Evolutionary conservation across 2,113 vertebrate species (phyloP), one percentile per base, ranked within the genome.

Genomic region (Capreolus pygargus): DNA sequence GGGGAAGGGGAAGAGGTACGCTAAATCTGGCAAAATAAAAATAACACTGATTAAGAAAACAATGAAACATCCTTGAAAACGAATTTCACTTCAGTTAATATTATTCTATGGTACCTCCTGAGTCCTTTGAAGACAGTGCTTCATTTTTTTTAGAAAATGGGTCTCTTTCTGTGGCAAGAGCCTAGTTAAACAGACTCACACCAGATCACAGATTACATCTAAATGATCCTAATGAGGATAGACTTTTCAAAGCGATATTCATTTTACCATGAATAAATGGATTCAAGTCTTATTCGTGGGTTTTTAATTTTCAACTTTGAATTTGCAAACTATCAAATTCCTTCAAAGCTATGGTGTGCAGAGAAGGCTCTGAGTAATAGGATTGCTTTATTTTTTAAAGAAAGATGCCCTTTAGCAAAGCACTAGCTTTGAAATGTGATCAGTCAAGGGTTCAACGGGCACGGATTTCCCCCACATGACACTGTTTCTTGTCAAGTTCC

Each of bases 171-270:
- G 52, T 21, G 61, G 88, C 95, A 86, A 98, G 57, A 98, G 92
- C 95, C 97, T 97, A 83, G 57, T 95, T 98, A 97, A 98, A 39
- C 76, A 78, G 95, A 95, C 87, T 97, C 90, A 33, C 90, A 83
- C 82, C 96, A 97, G 98, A 93, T 94, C 96, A 95, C 97, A 98
- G 97, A 97, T 98, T 96, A 97, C 70, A 36, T 43, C 7, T 1
- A 95, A 97, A 85, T 96, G 85, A 98, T 96, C 96, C 94, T 98
- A 98, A 99, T 98, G 96, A 98, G 96, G 95, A 92, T 0, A 1
- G 96, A 98, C 97, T 98, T 98, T 95, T 98, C 96, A 98, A 98
- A 99, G 98, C 97, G 45, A 19, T 92, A n/a, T 79, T 97, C 96
- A 96, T 95, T 97, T 97, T 97, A 97, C 97, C 95, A 16, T 98